These are phyloP conservation scores for Oryzias sinensis DNA, from an alignment of 2,797 vertebrate genomes.

Conservation along the genomic window DNA sequence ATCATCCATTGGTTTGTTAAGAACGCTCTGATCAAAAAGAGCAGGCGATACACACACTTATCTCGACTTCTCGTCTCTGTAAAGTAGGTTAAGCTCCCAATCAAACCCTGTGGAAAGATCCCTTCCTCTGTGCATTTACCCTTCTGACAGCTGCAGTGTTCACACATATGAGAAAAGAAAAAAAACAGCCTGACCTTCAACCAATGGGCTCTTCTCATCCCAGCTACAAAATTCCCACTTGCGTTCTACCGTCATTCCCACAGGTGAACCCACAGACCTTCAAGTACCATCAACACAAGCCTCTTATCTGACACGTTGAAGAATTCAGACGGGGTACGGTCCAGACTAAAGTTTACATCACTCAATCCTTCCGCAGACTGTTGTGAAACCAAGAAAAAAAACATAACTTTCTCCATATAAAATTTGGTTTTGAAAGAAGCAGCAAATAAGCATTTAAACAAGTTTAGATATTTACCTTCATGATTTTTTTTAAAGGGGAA, in stretches of 20 bases:
- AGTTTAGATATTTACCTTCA: not conserved
- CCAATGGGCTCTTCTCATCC: constrained; percentile 40
- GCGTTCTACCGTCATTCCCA: constrained; percentile 29
- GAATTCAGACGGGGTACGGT: not conserved
- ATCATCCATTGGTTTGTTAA: not conserved
- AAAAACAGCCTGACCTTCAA: constrained; percentile 16
- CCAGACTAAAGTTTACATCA: not conserved
- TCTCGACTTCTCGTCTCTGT: too few relatives aligned
- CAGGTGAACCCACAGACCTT: constrained; percentile 29
- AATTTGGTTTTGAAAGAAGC: not conserved
- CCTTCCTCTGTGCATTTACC: constrained; percentile 7
- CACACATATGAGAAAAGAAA: constrained; percentile 1
- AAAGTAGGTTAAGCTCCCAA: not conserved
- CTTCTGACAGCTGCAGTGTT: not conserved
- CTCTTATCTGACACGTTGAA: not conserved
- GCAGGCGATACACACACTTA: not conserved
- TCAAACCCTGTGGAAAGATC: constrained; percentile 4
- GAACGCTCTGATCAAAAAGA: not conserved
- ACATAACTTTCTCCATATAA: not conserved
- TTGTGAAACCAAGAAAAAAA: not conserved
- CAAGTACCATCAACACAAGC: constrained; percentile 32
- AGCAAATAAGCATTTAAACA: not conserved
- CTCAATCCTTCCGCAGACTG: not conserved
- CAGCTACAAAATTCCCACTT: constrained; percentile 40
- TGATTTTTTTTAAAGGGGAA: too few relatives aligned